Evolutionary conservation across 2,113 vertebrate species (phyloP), one percentile per base, ranked within the genome.

Genomic region (Marmota monax): DNA sequence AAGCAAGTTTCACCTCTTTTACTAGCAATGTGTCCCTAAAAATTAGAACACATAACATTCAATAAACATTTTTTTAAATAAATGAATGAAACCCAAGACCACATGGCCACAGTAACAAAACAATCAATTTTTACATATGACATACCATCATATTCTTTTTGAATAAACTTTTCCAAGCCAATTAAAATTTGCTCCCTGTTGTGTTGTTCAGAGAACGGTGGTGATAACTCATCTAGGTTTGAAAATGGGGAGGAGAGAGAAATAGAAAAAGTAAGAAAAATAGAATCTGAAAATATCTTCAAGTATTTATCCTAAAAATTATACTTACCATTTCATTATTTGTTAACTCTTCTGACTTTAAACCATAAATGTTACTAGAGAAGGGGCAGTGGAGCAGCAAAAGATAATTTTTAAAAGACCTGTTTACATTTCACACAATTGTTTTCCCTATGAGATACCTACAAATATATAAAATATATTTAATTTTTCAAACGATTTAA

Each of bases 111-210:
- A 90, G 53, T n/a, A 97, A 95, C 37, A 90, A 96, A 90, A 84
- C 10, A 84, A 86, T 88, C 17, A 74, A 83, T 72, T 86, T 94
- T 95, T 82, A 97, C 4, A 32, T 83, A 92, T 45, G 83, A 96
- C 99, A 97, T 99, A 99, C 99, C 99, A 82, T 99, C 99, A 96
- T 99, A 99, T 95, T 99, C 99, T 94, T 99, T 99, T 63, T 99
- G 99, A 96, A 99, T 99, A 97, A 99, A 99, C 93, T 99, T 98
- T 98, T 99, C 99, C 98, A 99, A 98, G 90, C 99, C 98, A 95
- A 97, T 99, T 77, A 99, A 98, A 97, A 99, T 99, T 98, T 99
- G 99, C 88, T 99, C 99, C 96, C 99, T 99, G 98, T 99, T 99
- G 98, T 99, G 99, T 97, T 99, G 99, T 97, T 99, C 99, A 80